Conservation (phyloP, 2,888 invertebrate species). For the Adineta ricciae region DNA sequence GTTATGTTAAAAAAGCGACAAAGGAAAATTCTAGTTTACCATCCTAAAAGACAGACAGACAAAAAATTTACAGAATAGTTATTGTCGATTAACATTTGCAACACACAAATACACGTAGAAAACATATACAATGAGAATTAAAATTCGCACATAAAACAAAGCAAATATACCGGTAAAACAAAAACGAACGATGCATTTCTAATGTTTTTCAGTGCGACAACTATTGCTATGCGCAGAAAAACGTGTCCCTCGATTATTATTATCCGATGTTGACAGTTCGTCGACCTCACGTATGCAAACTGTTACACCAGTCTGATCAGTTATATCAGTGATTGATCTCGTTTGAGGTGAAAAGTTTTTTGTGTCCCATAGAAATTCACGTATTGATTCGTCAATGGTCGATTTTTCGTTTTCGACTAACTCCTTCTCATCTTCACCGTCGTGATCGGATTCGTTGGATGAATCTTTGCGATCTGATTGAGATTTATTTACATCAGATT, state of each 20-base stretch:
- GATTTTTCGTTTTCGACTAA: too few species aligned
- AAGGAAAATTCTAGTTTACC: neutral
- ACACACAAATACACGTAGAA: neutral
- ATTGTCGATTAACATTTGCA: neutral
- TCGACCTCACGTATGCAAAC: neutral
- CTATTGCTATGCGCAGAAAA: neutral
- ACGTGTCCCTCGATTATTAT: neutral
- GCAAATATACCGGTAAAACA: neutral
- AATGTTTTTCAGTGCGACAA: neutral
- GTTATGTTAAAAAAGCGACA: neutral
- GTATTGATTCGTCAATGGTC: neutral
- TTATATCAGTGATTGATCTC: slow-evolving; percentile 4
- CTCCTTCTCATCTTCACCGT: neutral
- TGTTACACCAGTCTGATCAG: slow-evolving; percentile 8
- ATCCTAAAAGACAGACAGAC: neutral
- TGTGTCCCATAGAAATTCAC: neutral
- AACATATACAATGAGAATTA: neutral
- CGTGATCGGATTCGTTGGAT: neutral
- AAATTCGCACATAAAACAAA: neutral
- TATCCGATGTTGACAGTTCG: neutral
- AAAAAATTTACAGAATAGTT: neutral
- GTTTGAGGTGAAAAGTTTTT: neutral
- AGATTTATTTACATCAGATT: neutral
- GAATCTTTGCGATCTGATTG: neutral
- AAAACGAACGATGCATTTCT: neutral